Evolutionary conservation across 2,888 invertebrate species (phyloP).

Genomic region (Troides oblongomaculatus): DNA sequence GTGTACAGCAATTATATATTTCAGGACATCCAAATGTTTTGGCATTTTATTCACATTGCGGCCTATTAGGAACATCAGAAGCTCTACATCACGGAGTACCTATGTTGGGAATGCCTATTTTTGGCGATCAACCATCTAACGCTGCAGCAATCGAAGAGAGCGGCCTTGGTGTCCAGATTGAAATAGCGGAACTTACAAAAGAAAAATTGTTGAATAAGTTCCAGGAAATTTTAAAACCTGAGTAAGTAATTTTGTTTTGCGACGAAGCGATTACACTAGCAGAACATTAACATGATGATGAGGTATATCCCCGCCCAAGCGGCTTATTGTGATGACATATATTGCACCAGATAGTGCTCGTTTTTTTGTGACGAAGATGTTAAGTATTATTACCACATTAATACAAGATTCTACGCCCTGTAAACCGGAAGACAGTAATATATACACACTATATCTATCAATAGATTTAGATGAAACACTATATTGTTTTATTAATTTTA

Average conservation of each 20-base stretch:
- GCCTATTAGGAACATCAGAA: constrained; percentile 80
- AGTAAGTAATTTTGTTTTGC: constrained; percentile 54
- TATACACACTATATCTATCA: not conserved
- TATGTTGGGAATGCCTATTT: constrained; percentile 78
- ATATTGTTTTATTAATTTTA: no score
- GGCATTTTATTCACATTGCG: constrained; percentile 81
- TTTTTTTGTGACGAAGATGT: no score
- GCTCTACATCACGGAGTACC: constrained; percentile 81
- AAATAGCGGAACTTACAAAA: constrained; percentile 70
- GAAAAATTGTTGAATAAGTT: constrained; percentile 73
- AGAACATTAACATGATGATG: no score
- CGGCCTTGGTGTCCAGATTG: constrained; percentile 72
- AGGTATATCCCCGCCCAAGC: no score
- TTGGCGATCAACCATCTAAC: constrained; percentile 81
- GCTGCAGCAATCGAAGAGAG: constrained; percentile 77
- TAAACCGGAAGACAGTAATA: not conserved
- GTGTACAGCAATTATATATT: not conserved
- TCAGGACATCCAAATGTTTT: constrained; percentile 80
- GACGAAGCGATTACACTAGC: no score
- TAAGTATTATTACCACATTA: no score
- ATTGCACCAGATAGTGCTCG: no score
- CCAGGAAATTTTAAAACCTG: constrained; percentile 72
- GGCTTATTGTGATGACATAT: no score
- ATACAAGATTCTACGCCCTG: no score
- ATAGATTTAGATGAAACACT: no score